phyloP scores from a whole-genome alignment of 2,113 vertebrate species.

The Sclerurus mexicanus region DNA sequence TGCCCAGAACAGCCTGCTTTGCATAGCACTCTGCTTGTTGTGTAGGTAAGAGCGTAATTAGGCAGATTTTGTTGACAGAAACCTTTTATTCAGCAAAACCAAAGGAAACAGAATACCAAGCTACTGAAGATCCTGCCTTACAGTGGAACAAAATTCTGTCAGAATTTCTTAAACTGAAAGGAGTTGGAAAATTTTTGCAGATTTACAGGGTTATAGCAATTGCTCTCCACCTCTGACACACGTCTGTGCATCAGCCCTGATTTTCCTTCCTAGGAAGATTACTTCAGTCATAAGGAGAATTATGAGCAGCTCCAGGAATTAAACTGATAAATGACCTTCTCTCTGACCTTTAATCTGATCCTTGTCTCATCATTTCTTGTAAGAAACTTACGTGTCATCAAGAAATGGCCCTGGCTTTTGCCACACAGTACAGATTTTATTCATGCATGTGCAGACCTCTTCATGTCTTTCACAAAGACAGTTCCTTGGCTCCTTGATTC shows the following conservation, averaged over 20 bases:
- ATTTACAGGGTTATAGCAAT: not conserved
- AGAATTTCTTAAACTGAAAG: not conserved
- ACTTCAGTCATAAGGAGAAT: not conserved
- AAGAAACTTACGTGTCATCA: not conserved
- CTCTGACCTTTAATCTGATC: slow-evolving; percentile 16
- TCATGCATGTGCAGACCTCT: not conserved
- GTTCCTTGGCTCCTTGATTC: slow-evolving; percentile 1
- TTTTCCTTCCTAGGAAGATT: not conserved
- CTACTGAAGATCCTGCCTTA: not conserved
- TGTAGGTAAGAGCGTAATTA: not conserved
- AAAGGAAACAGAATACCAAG: not conserved
- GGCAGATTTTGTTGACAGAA: not conserved
- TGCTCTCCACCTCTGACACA: not conserved
- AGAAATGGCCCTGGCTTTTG: not conserved
- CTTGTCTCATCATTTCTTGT: not conserved
- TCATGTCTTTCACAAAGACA: not conserved
- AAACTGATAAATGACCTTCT: not conserved
- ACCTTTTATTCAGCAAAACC: not conserved
- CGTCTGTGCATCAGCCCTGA: not conserved
- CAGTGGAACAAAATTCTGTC: not conserved
- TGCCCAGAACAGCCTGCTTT: not conserved
- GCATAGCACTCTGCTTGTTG: not conserved
- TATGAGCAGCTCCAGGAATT: not conserved
- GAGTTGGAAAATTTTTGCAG: not conserved
- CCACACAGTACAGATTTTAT: not conserved